A percentile compares a stretch with the other conserved stretches of the same genome.
Conservation (phyloP, 1,140 invertebrate species). For the Drosophila tristis region DNA sequence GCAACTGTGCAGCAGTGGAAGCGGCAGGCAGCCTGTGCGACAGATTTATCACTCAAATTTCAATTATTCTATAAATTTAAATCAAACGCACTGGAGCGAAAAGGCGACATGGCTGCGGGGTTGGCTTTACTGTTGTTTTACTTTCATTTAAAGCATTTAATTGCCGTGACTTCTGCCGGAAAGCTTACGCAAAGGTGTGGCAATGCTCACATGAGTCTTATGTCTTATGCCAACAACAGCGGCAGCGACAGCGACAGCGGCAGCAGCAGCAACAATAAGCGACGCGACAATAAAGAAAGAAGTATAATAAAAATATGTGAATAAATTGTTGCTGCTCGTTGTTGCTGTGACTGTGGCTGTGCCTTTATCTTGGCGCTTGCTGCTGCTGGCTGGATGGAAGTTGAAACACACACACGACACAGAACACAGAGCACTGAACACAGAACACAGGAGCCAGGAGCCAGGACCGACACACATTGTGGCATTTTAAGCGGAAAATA, state of each 20-base stretch:
- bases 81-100: no score
- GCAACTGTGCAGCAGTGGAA: no score
- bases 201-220: constrained; percentile 60
- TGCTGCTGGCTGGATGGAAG: constrained; percentile 18
- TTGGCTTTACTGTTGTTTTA: constrained; percentile 22
- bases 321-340: constrained; percentile 55
- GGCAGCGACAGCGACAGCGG: no score
- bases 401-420: constrained; percentile 6
- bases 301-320: constrained; percentile 65
- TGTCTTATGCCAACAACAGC: constrained; percentile 38
- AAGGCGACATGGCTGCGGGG: no score
- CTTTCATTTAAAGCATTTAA: constrained; percentile 49
- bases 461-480: constrained; percentile 61
- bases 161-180: constrained; percentile 23
- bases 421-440: neutral
- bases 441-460: neutral
- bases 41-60: no score
- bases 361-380: neutral
- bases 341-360: constrained; percentile 17
- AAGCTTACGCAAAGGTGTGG: constrained; percentile 49
- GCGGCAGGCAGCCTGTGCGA: no score
- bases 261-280: constrained; percentile 50
- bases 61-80: no score
- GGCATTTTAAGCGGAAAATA: constrained; percentile 78
- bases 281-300: constrained; percentile 27